phyloP scores from a whole-genome alignment of 2,113 vertebrate species.

The Poeciliopsis occidentalis region DNA sequence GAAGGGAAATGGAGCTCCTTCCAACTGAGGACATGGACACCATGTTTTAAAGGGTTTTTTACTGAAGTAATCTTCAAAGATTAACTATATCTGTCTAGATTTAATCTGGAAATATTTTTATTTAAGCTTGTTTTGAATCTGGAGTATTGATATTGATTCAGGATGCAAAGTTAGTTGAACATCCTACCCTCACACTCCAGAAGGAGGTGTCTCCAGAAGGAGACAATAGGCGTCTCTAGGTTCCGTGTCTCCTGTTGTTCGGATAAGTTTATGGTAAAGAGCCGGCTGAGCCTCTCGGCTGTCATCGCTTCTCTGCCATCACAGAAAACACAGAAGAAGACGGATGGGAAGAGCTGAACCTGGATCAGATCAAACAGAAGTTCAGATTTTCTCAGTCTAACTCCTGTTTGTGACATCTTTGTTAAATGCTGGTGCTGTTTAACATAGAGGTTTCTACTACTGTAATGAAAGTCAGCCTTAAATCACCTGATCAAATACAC shows the following conservation, averaged over 20 bases:
- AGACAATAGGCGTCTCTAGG: slow-evolving; percentile 60
- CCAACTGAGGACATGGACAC: slow-evolving; percentile 79
- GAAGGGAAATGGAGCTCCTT: slow-evolving; percentile 82
- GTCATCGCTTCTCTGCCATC: slow-evolving; percentile 78
- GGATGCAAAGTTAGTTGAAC: not conserved
- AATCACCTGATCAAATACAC: slow-evolving; percentile 85
- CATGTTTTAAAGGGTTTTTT: not conserved
- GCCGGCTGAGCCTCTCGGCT: slow-evolving; percentile 76
- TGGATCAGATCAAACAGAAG: slow-evolving; percentile 21
- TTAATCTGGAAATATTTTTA: no score
- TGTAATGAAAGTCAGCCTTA: not conserved
- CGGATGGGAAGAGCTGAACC: slow-evolving; percentile 85
- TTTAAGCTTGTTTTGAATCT: no score
- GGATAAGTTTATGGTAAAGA: slow-evolving; percentile 82
- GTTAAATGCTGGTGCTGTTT: not conserved
- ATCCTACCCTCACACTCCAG: slow-evolving; percentile 85
- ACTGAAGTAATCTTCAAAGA: no score
- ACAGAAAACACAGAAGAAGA: slow-evolving; percentile 85
- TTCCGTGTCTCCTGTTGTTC: slow-evolving; percentile 57
- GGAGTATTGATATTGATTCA: no score
- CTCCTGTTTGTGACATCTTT: no score
- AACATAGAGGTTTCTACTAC: not conserved
- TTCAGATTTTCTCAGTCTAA: not conserved
- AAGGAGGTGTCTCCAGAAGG: slow-evolving; percentile 88
- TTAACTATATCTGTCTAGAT: no score